Base-by-base conservation (phyloP, 2,888 invertebrate genomes). In the Drosophila hamatofila region DNA sequence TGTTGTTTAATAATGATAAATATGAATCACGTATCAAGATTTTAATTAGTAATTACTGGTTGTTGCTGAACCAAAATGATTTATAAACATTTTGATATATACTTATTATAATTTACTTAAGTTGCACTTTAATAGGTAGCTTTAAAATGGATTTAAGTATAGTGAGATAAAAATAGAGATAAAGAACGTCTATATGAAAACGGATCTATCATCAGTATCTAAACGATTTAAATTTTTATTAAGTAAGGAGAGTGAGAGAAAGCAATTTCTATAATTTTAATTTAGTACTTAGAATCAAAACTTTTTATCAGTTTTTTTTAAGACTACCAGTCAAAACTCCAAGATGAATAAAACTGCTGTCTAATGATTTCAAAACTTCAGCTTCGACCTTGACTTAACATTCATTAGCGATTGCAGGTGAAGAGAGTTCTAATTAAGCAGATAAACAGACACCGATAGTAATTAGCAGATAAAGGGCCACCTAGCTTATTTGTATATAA, bases 361-460 rank as follows among this genome's bases (percentile, higher is more conserved):
- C 14, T 49, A 30, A 49, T 74, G 39, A 39, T 9, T 41, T 18
- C 4, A 25, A 18, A 12, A n/a, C 18, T 37, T 52, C 3, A 35
- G 30, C 42, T 35, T 48, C 51, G 52, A 57, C 39, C 70, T 58
- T 70, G 62, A 65, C 37, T 56, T 30, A 18, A 16, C 44, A 42
- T 18, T 66, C 59, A 78, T 72, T 78, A 78, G 44, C 58, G 33
- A 8, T 35, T 41, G 21, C 23, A 33, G 16, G 11, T 12, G 4
- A 16, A 42, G 27, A 39, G 23, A 46, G 61, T 54, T 65, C 67
- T 65, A 72, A 78, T 62, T 72, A 27, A 16, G 8, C 21, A 49
- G 18, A 33, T 51, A 65, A 72, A 65, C n/a, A 56, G 7, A 35
- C n/a, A 58, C 41, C 14, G 46, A 7, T 12, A 23, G 41, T 59